Conservation (phyloP, 2,797 vertebrate genomes). For the Uromys caudimaculatus region DNA sequence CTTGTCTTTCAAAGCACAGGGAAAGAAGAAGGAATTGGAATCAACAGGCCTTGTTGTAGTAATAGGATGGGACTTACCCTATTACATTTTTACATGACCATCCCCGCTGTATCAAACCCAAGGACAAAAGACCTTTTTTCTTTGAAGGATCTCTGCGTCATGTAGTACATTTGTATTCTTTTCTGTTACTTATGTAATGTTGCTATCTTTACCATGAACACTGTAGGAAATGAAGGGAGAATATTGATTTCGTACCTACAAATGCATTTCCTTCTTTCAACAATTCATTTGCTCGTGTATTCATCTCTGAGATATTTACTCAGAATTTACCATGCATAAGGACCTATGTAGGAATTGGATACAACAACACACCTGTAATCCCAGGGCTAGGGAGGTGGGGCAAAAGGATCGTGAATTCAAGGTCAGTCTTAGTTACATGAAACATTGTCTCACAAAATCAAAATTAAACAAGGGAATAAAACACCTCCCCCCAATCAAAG, state of each 20-base stretch:
- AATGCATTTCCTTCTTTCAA: slow-evolving; percentile 31
- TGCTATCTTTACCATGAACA: neutral
- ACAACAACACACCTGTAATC: neutral
- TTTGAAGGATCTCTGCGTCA: neutral
- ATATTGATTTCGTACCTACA: neutral
- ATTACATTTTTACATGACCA: neutral
- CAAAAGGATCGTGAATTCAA: neutral
- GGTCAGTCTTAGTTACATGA: neutral
- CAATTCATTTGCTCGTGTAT: neutral
- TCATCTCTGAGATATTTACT: slow-evolving; percentile 49
- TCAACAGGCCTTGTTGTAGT: neutral
- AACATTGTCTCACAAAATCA: neutral
- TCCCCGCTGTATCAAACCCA: neutral
- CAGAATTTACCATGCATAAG: slow-evolving; percentile 26
- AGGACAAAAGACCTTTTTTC: neutral
- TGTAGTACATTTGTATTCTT: neutral
- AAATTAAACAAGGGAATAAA: neutral
- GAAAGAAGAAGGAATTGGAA: neutral
- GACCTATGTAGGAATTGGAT: neutral
- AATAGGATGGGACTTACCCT: neutral
- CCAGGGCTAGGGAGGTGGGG: too few species aligned
- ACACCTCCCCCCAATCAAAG: neutral
- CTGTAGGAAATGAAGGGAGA: neutral
- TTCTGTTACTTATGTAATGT: neutral
- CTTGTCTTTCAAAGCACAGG: neutral